Evolutionary conservation across 1,140 invertebrate genomes (phyloP).

Genomic region (Pseudomyrmex flavicornis): DNA sequence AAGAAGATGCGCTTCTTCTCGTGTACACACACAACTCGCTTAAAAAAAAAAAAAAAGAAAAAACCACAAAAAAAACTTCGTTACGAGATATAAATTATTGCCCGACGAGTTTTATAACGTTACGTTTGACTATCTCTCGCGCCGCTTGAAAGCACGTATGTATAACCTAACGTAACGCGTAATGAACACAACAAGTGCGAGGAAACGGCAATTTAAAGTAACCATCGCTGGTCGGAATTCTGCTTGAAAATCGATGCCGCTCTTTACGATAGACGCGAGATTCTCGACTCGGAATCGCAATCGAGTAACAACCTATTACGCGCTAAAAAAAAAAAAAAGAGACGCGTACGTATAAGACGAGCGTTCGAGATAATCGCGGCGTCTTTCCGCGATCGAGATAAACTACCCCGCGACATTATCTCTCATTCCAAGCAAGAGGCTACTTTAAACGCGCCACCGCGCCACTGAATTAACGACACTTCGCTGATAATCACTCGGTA

Average conservation of each 20-base stretch:
- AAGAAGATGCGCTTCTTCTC: not conserved
- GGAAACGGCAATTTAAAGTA: slow-evolving; percentile 6
- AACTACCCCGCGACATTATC: slow-evolving; percentile 57
- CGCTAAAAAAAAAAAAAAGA: not conserved
- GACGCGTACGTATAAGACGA: slow-evolving; percentile 24
- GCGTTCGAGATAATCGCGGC: slow-evolving; percentile 39
- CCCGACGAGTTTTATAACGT: not conserved
- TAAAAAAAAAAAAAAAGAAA: not conserved
- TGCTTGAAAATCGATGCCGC: slow-evolving; percentile 9
- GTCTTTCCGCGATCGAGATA: slow-evolving; percentile 51
- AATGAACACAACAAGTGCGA: not conserved
- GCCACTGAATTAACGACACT: slow-evolving; percentile 60
- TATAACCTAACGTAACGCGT: not conserved
- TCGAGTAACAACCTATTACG: slow-evolving; percentile 41
- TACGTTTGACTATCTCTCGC: too few relatives aligned
- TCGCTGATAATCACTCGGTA: slow-evolving; percentile 60
- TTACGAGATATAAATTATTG: slow-evolving; percentile 1
- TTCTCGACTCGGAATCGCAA: slow-evolving; percentile 14
- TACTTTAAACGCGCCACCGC: slow-evolving; percentile 57
- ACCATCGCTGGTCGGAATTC: not conserved
- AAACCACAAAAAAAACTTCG: not conserved
- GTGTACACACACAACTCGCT: not conserved
- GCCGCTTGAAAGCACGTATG: not conserved
- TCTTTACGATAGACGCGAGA: not conserved
- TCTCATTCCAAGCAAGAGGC: slow-evolving; percentile 60